Evolutionary conservation across 1,140 invertebrate species (phyloP).

Genomic region (Steinernema feltiae): DNA sequence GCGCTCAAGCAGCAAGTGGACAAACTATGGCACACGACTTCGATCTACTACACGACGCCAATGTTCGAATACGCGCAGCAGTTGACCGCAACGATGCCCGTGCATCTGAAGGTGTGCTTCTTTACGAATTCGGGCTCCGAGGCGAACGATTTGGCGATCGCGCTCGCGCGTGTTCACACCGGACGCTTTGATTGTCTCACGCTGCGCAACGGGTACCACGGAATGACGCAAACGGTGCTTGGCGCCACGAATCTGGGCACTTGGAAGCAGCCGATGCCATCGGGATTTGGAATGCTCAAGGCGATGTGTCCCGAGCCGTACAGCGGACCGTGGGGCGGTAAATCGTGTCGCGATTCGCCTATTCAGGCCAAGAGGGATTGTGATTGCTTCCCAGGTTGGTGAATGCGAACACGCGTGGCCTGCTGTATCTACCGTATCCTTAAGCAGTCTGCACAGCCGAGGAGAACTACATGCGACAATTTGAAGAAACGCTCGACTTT

Average conservation of each 20-base stretch:
- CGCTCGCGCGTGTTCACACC: slow-evolving; percentile 78
- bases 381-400: slow-evolving; percentile 30
- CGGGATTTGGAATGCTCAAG: slow-evolving; percentile 70
- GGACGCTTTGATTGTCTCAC: slow-evolving; percentile 77
- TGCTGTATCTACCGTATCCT: neutral
- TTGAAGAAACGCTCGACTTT: slow-evolving; percentile 72
- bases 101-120: slow-evolving; percentile 75
- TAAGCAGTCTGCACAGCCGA: slow-evolving; percentile 67
- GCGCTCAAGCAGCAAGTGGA: slow-evolving; percentile 73
- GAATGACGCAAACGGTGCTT: slow-evolving; percentile 75
- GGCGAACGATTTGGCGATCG: slow-evolving; percentile 85
- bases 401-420: too few species aligned
- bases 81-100: slow-evolving; percentile 74
- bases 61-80: slow-evolving; percentile 83
- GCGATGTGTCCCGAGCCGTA: slow-evolving; percentile 84
- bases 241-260: slow-evolving; percentile 73
- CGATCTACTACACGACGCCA: slow-evolving; percentile 77
- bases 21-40: slow-evolving; percentile 79
- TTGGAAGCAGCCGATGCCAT: slow-evolving; percentile 72
- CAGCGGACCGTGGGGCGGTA: slow-evolving; percentile 78
- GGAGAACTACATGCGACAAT: slow-evolving; percentile 73
- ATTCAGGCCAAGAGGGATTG: slow-evolving; percentile 65
- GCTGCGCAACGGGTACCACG: slow-evolving; percentile 80
- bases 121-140: slow-evolving; percentile 93
- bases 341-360: slow-evolving; percentile 76